Conservation (phyloP, 2,888 invertebrate genomes). For the Cephus runcator region DNA sequence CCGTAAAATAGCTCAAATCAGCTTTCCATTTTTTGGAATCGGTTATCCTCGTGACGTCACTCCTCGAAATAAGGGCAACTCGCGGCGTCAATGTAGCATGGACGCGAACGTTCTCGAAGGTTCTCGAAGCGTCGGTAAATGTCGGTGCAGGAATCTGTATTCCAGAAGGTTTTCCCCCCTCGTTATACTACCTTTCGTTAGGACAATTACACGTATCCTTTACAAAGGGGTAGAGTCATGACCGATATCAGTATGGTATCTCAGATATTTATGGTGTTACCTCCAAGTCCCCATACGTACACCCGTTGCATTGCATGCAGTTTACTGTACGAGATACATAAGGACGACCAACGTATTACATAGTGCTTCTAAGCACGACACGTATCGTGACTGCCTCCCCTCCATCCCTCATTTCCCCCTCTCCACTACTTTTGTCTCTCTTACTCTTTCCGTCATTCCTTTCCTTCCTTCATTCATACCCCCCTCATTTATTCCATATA, state of each 20-base stretch:
- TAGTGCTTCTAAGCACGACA: constrained; percentile 55
- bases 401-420: constrained; percentile 12
- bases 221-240: neutral
- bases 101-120: no score
- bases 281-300: constrained; percentile 13
- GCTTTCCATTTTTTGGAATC: no score
- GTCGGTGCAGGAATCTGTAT: no score
- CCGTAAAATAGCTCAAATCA: no score
- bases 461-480: neutral
- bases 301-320: constrained; percentile 28
- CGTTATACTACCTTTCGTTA: neutral
- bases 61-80: no score
- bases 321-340: constrained; percentile 33
- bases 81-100: no score
- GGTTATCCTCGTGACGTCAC: no score
- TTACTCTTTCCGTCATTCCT: constrained; percentile 7
- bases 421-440: neutral
- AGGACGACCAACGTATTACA: constrained; percentile 47
- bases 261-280: constrained; percentile 44
- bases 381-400: constrained; percentile 52
- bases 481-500: no score
- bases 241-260: constrained; percentile 34
- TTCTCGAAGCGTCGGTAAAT: no score
- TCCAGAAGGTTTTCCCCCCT: no score
- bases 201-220: neutral